Conservation (phyloP, 2,113 vertebrate genomes). For the Melanotaenia duboulayi region DNA sequence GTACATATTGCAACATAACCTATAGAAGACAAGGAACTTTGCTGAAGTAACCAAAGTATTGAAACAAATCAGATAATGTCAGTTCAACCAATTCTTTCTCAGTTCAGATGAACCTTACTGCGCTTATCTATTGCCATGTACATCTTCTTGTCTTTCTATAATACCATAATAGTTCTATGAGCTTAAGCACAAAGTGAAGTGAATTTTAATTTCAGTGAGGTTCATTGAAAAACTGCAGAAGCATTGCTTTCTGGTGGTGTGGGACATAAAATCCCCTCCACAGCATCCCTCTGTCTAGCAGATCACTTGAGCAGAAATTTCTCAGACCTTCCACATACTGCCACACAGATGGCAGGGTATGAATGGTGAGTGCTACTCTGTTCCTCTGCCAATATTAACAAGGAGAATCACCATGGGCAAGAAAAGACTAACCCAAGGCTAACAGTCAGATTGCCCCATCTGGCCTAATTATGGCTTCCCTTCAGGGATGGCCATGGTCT, state of each 20-base stretch:
- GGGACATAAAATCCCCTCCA: neutral
- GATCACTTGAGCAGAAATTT: conserved; percentile 24
- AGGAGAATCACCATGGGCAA: conserved; percentile 42
- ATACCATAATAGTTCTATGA: neutral
- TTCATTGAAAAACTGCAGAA: neutral
- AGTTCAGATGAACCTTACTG: neutral
- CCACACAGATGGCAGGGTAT: conserved; percentile 66
- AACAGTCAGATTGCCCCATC: conserved; percentile 68
- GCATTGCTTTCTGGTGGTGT: neutral
- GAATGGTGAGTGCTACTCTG: conserved; percentile 46
- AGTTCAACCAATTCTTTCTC: too few species aligned
- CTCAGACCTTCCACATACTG: conserved; percentile 27
- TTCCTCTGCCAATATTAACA: conserved; percentile 60
- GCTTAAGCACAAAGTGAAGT: neutral
- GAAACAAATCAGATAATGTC: too few species aligned
- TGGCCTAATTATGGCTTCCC: conserved; percentile 75
- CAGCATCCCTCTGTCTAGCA: neutral
- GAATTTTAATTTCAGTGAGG: neutral
- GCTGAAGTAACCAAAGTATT: too few species aligned
- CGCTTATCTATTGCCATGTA: neutral
- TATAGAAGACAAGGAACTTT: too few species aligned
- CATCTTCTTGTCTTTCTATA: neutral
- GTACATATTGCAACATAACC: too few species aligned
- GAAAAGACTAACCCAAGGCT: conserved; percentile 53
- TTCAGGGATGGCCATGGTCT: conserved; percentile 59